A percentile compares a stretch with the other conserved stretches of the same genome.
Evolutionary conservation across 2,797 vertebrate genomes (phyloP).

Genomic region (Dendrocincla tyrannina): DNA sequence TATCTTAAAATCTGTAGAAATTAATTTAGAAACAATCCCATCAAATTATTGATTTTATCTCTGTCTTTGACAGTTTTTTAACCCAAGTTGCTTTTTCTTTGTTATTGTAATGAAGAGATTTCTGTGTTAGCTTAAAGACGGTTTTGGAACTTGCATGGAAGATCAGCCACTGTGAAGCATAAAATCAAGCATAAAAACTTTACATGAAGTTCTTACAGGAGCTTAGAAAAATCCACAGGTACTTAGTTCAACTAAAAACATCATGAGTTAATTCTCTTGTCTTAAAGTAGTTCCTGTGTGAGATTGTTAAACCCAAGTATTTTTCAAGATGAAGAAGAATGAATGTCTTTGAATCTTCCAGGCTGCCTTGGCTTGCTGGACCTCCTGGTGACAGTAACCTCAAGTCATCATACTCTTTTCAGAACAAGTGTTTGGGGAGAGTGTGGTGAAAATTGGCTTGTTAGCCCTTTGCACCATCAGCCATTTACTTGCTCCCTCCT

Average conservation of each 20-base stretch:
- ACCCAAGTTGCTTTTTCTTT: background rate
- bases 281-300: background rate
- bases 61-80: background rate
- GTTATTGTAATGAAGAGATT: background rate
- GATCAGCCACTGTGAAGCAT: background rate
- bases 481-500: rapidly evolving
- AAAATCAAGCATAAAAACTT: slow-evolving; percentile 17
- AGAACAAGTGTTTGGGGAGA: background rate
- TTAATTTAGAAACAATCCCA: slow-evolving; percentile 24
- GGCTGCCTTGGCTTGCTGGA: background rate
- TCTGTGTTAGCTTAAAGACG: background rate
- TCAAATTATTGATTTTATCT: slow-evolving; percentile 13
- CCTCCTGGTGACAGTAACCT: background rate
- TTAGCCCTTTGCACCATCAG: background rate
- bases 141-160: background rate
- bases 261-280: background rate
- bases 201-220: background rate
- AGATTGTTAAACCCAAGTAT: background rate
- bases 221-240: background rate
- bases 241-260: background rate
- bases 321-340: background rate
- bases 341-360: background rate
- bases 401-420: background rate
- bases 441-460: background rate
- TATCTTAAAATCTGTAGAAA: slow-evolving; percentile 16